Conservation (phyloP, 1,140 invertebrate genomes). For the Heliconius himera region DNA sequence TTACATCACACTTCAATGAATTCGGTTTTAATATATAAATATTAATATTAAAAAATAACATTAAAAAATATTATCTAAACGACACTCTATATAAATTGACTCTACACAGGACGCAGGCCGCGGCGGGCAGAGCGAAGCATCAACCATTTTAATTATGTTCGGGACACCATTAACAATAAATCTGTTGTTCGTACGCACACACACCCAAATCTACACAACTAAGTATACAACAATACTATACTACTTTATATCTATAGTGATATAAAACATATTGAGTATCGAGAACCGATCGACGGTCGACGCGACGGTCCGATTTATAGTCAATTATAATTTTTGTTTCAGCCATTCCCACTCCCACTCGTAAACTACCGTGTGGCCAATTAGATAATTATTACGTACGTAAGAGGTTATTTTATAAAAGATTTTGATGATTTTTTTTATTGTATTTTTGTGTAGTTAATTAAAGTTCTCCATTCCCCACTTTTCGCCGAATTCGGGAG, state of each 20-base stretch:
- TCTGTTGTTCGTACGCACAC: constrained; percentile 68
- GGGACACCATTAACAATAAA: constrained; percentile 80
- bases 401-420: constrained; percentile 19
- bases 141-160: constrained; percentile 80
- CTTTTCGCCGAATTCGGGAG: too few relatives aligned
- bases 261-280: constrained; percentile 54
- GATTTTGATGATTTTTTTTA: constrained; percentile 20
- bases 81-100: constrained; percentile 24
- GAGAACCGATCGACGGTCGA: constrained; percentile 54
- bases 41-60: background rate
- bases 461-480: too few relatives aligned
- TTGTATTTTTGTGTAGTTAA: background rate
- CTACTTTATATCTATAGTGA: constrained; percentile 36
- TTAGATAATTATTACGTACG: constrained; percentile 65
- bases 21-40: background rate
- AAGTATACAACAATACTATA: constrained; percentile 38
- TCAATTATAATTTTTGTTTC: constrained; percentile 69
- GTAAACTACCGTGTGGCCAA: constrained; percentile 70
- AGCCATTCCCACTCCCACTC: constrained; percentile 46
- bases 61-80: background rate
- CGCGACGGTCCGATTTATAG: constrained; percentile 55
- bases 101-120: constrained; percentile 54
- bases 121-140: constrained; percentile 66
- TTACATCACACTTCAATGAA: background rate
- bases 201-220: constrained; percentile 41